Evolutionary conservation across 1,140 invertebrate genomes (phyloP).

Genomic region (Cylas formicarius): DNA sequence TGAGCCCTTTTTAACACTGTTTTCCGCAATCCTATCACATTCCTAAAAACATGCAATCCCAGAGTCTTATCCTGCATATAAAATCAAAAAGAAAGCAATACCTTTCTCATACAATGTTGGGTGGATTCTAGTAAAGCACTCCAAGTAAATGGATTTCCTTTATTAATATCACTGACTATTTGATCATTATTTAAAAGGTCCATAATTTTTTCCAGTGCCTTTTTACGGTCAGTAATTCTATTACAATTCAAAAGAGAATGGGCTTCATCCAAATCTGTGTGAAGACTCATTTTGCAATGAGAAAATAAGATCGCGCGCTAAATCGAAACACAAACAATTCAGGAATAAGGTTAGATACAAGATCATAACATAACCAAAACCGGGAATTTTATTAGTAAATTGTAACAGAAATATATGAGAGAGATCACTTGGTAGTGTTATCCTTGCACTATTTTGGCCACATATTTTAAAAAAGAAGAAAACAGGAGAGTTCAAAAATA

Average conservation of each 20-base stretch:
- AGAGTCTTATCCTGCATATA: not conserved
- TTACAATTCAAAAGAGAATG: constrained; percentile 16
- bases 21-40: constrained; percentile 19
- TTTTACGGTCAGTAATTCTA: constrained; percentile 24
- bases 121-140: constrained; percentile 14
- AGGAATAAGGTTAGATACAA: too few relatives aligned
- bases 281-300: constrained; percentile 19
- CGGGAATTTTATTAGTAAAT: too few relatives aligned
- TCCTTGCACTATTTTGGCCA: too few relatives aligned
- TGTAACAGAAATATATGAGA: too few relatives aligned
- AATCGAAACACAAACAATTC: too few relatives aligned
- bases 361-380: too few relatives aligned
- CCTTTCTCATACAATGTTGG: constrained; percentile 25
- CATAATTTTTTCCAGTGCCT: constrained; percentile 18
- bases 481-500: too few relatives aligned
- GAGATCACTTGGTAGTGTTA: too few relatives aligned
- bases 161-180: constrained; percentile 15
- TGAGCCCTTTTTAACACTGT: constrained; percentile 21
- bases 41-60: constrained; percentile 17
- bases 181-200: constrained; percentile 17
- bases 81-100: constrained; percentile 11
- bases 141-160: constrained; percentile 19
- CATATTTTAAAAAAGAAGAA: too few relatives aligned
- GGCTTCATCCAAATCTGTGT: constrained; percentile 15
- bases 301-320: too few relatives aligned